Conservation (phyloP, 2,797 vertebrate genomes). For the Pagetopsis macropterus region DNA sequence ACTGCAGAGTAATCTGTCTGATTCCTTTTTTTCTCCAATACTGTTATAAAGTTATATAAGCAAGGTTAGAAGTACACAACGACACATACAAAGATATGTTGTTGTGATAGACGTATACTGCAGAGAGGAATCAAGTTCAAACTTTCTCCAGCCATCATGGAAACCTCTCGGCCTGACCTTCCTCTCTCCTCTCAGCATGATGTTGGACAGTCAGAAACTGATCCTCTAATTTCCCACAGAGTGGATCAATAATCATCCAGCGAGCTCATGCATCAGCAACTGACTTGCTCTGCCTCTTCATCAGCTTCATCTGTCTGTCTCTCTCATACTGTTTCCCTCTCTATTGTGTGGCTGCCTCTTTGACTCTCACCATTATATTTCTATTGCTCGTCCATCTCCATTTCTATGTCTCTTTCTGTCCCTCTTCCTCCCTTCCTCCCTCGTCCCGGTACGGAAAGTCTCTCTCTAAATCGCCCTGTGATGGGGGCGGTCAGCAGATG, state of each 20-base stretch:
- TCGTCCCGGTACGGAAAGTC: not conserved
- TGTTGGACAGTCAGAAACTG: constrained; percentile 50
- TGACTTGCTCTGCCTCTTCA: constrained; percentile 55
- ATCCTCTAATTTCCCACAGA: constrained; percentile 64
- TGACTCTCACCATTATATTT: constrained; percentile 2
- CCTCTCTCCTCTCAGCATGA: constrained; percentile 34
- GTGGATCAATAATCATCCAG: constrained; percentile 66
- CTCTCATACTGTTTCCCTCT: not conserved
- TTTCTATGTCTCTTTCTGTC: constrained; percentile 27
- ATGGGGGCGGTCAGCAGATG: constrained; percentile 43
- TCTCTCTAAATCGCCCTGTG: constrained; percentile 43
- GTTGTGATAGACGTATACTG: not conserved
- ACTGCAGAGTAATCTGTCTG: not conserved
- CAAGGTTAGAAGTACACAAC: too few species aligned
- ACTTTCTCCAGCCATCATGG: constrained; percentile 18
- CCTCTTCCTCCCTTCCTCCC: not conserved
- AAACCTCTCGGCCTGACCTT: constrained; percentile 47
- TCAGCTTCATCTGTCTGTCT: not conserved
- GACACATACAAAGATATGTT: too few species aligned
- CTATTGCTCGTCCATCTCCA: constrained; percentile 8
- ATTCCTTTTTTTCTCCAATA: not conserved
- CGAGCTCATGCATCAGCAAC: constrained; percentile 38
- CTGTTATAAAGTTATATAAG: too few species aligned
- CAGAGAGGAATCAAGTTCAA: constrained; percentile 6
- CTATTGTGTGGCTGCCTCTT: not conserved